phyloP scores from a whole-genome alignment of 2,888 invertebrate genomes.

The Archips crataeganus region DNA sequence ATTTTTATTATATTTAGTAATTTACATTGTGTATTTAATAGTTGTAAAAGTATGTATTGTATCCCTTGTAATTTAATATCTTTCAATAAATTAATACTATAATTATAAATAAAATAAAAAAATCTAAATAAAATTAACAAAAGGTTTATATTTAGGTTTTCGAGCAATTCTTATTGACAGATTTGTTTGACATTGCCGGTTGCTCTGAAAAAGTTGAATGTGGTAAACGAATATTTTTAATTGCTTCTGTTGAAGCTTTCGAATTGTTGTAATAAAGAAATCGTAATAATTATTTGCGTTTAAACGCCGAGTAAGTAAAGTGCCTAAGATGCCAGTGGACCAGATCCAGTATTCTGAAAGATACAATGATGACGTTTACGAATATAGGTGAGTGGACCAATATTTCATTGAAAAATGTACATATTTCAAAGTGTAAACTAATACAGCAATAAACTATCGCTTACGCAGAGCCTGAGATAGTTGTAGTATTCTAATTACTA shows the following conservation, averaged over 20 bases:
- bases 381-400: constrained; percentile 90
- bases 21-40: too few species aligned
- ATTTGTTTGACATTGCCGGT: constrained; percentile 26
- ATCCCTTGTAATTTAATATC: too few species aligned
- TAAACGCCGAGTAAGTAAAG: neutral
- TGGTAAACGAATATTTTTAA: constrained; percentile 27
- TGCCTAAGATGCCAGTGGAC: constrained; percentile 88
- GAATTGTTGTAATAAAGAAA: neutral
- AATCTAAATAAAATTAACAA: too few species aligned
- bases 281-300: neutral
- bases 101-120: too few species aligned
- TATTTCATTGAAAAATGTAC: neutral
- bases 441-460: neutral
- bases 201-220: constrained; percentile 39
- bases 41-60: too few species aligned
- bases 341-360: constrained; percentile 97
- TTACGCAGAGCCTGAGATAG: neutral
- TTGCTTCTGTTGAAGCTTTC: constrained; percentile 17
- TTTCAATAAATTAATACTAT: too few species aligned
- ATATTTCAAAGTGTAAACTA: neutral
- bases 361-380: constrained; percentile 94
- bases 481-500: neutral
- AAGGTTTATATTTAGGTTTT: neutral
- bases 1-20: too few species aligned
- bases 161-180: constrained; percentile 17